Evolutionary conservation across 1,140 invertebrate genomes (phyloP).

Genomic region (Zophobas morio): DNA sequence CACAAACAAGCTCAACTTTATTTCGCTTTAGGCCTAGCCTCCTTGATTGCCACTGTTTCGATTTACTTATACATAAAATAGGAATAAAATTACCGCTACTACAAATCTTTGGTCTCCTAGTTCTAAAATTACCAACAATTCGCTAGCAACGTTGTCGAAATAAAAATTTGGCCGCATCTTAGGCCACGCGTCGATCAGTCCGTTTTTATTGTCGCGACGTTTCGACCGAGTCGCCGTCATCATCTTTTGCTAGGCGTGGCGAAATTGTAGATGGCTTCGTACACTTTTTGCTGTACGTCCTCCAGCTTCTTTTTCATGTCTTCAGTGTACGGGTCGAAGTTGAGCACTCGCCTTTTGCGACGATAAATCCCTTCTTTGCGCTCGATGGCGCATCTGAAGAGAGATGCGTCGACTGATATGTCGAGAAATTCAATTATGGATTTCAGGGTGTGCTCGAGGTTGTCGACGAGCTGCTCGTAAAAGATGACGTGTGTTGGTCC

Average conservation of each 20-base stretch:
- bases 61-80: neutral
- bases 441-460: conserved; percentile 74
- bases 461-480: conserved; percentile 78
- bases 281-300: conserved; percentile 69
- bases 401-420: conserved; percentile 68
- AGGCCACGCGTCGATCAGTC: conserved; percentile 26
- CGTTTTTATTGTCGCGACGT: conserved; percentile 29
- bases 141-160: neutral
- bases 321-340: conserved; percentile 78
- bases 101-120: conserved; percentile 11
- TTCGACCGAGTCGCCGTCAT: conserved; percentile 6
- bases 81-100: conserved; percentile 1
- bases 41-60: conserved; percentile 31
- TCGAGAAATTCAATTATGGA: conserved; percentile 76
- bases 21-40: conserved; percentile 19
- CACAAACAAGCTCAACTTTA: conserved; percentile 7
- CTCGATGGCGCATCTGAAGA: conserved; percentile 74
- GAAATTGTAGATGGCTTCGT: conserved; percentile 66
- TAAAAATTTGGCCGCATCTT: conserved; percentile 18
- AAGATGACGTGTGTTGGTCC: conserved; percentile 79
- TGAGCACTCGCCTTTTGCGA: conserved; percentile 74
- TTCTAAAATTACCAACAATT: neutral
- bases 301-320: conserved; percentile 73
- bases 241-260: conserved; percentile 55
- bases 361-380: conserved; percentile 81